A percentile compares a stretch with the other conserved stretches of the same genome.
phyloP scores from a whole-genome alignment of 2,113 vertebrate genomes.

The Chionis minor region DNA sequence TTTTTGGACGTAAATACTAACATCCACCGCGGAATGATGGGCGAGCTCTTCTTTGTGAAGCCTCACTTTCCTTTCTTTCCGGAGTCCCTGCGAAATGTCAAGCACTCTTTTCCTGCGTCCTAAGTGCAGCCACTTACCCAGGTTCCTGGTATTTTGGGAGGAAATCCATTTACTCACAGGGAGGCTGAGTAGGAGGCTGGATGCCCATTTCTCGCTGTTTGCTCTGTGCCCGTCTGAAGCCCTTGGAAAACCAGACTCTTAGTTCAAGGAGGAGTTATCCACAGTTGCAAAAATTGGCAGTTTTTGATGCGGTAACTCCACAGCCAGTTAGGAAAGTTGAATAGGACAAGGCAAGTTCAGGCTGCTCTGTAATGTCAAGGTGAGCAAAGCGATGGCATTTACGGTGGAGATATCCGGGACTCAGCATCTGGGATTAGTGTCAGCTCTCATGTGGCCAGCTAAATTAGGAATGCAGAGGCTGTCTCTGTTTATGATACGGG shows the following conservation, averaged over 20 bases:
- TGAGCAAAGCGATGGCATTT: conserved; percentile 51
- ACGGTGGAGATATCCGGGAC: background rate
- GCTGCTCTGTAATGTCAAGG: conserved; percentile 38
- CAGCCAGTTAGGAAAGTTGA: background rate
- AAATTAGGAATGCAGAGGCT: conserved; percentile 62
- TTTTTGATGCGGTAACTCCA: background rate
- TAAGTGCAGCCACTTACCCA: background rate
- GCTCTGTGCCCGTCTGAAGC: background rate
- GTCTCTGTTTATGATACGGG: conserved; percentile 49
- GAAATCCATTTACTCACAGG: background rate
- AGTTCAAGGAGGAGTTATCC: accelerated
- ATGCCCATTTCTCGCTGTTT: background rate
- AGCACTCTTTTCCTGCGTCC: background rate
- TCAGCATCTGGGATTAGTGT: conserved; percentile 60
- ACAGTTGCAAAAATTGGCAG: accelerated
- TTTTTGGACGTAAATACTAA: background rate
- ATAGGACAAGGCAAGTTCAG: conserved; percentile 22
- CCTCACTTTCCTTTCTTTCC: background rate
- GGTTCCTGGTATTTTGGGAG: background rate
- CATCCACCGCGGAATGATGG: background rate
- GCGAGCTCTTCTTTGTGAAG: background rate
- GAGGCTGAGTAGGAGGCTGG: background rate
- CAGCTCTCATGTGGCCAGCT: conserved; percentile 48
- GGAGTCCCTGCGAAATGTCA: background rate
- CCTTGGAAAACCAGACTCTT: background rate